Conservation (phyloP, 2,113 vertebrate species). For the Labeo rohita region DNA sequence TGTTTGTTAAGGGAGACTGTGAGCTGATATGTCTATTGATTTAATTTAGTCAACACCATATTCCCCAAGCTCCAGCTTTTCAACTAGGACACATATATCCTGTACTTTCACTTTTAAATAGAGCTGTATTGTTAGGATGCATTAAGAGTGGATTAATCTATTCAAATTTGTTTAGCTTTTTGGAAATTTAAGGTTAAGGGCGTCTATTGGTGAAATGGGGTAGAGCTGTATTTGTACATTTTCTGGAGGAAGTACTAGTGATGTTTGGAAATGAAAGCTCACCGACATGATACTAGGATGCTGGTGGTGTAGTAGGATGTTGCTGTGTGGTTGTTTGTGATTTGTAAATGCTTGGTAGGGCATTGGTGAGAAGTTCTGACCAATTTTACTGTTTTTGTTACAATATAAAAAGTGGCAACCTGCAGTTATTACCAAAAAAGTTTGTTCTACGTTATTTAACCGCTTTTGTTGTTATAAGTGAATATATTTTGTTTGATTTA, state of each 20-base stretch:
- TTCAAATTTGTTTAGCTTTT: background rate
- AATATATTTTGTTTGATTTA: no score
- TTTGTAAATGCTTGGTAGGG: background rate
- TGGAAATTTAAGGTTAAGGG: background rate
- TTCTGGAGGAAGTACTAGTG: background rate
- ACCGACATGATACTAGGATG: background rate
- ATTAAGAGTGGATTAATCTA: background rate
- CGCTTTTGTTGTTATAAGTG: no score
- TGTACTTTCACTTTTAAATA: background rate
- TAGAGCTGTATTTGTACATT: background rate
- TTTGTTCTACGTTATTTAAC: no score
- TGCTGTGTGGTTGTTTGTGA: background rate
- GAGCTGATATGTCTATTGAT: slow-evolving; percentile 24
- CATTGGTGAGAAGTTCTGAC: background rate
- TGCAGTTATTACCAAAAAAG: no score
- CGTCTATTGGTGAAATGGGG: background rate
- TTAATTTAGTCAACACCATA: background rate
- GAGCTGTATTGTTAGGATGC: background rate
- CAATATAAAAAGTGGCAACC: no score
- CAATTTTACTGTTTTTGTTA: no score
- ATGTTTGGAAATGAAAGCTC: background rate
- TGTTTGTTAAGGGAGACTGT: slow-evolving; percentile 28
- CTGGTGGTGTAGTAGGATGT: background rate
- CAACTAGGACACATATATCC: background rate
- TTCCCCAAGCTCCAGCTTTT: background rate